Conservation (phyloP, 1,140 invertebrate species). For the Aradophagus sp. region DNA sequence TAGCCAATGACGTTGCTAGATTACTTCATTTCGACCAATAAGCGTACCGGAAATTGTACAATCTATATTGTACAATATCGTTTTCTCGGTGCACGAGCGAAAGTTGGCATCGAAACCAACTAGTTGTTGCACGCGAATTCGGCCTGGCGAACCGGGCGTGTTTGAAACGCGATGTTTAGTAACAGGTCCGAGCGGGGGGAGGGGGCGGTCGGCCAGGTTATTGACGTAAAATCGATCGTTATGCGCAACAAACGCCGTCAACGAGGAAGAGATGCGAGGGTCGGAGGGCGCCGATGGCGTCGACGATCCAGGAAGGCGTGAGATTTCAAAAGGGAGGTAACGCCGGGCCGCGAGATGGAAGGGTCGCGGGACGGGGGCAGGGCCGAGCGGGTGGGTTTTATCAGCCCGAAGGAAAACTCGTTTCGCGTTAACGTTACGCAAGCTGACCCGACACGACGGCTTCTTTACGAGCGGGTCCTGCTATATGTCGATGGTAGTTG, state of each 20-base stretch:
- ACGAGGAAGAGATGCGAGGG: conserved; percentile 48
- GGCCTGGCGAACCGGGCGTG: too few species aligned
- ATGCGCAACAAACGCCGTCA: conserved; percentile 54
- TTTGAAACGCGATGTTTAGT: conserved; percentile 42
- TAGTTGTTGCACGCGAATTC: too few species aligned
- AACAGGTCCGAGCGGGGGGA: conserved; percentile 24
- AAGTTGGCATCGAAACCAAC: too few species aligned
- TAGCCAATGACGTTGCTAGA: too few species aligned
- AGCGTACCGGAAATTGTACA: too few species aligned
- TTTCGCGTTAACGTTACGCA: conserved; percentile 67
- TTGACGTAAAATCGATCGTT: conserved; percentile 51
- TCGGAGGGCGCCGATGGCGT: conserved; percentile 45
- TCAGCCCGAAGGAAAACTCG: conserved; percentile 59
- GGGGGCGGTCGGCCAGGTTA: too few species aligned
- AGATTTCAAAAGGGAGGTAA: conserved; percentile 58
- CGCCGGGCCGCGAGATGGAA: conserved; percentile 18
- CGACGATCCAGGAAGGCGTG: conserved; percentile 51
- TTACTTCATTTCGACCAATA: too few species aligned
- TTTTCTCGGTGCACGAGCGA: too few species aligned
- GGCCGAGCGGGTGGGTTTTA: conserved; percentile 50
- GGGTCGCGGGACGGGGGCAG: background rate
- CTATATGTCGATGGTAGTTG: conserved; percentile 59
- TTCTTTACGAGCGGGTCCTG: conserved; percentile 65
- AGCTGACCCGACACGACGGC: conserved; percentile 61
- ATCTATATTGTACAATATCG: too few species aligned